Evolutionary conservation across 1,140 invertebrate genomes (phyloP).

Genomic region (Drosophila mayri): DNA sequence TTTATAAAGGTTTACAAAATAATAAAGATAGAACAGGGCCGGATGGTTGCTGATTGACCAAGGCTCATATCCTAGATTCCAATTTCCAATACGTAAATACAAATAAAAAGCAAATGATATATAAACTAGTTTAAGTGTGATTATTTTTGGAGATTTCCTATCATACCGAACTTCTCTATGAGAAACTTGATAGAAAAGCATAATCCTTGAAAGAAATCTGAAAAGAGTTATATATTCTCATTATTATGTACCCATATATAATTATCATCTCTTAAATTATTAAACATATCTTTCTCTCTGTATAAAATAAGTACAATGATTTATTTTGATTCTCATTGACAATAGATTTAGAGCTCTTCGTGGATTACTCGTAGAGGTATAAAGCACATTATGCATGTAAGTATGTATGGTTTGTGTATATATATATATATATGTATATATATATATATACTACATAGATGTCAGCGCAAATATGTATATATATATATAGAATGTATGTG

Average conservation of each 20-base stretch:
- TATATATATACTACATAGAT: slow-evolving; percentile 53
- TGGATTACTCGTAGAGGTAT: slow-evolving; percentile 69
- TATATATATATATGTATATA: slow-evolving; percentile 56
- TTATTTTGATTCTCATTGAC: slow-evolving; percentile 88
- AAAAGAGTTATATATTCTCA: not conserved
- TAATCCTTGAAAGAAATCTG: too few relatives aligned
- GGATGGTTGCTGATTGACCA: not conserved
- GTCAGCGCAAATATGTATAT: slow-evolving; percentile 61
- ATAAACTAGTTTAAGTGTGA: not conserved
- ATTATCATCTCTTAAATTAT: not conserved
- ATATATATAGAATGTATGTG: slow-evolving; percentile 50
- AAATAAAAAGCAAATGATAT: not conserved
- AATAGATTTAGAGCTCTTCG: slow-evolving; percentile 72
- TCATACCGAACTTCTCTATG: not conserved
- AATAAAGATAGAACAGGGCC: not conserved
- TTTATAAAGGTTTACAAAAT: not conserved
- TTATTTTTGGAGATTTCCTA: not conserved
- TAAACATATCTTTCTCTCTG: slow-evolving; percentile 85
- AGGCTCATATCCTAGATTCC: too few relatives aligned
- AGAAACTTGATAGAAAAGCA: not conserved
- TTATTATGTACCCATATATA: not conserved
- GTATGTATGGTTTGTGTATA: slow-evolving; percentile 34
- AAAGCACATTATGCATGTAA: slow-evolving; percentile 71
- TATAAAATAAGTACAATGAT: slow-evolving; percentile 91
- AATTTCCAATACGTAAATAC: not conserved